Base-by-base conservation (phyloP, 2,113 vertebrate species). In the Spea multiplicata region DNA sequence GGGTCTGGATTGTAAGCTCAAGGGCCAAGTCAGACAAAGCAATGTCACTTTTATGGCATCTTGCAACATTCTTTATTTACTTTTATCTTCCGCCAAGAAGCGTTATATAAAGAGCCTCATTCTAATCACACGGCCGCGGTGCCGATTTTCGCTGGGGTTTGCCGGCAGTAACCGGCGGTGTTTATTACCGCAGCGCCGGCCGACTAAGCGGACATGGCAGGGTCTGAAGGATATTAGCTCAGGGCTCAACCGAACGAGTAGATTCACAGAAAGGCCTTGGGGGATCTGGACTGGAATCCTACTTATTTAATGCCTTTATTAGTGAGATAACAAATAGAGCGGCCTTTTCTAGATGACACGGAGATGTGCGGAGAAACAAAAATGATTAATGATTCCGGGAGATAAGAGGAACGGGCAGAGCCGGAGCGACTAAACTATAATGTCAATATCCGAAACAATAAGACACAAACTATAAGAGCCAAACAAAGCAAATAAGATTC, bases 231-330 rank as follows among this genome's bases (percentile, higher is more conserved):
- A 59, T 59, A 59, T 59, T 59, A 9, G 55, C 55, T 59, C 55
- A 59, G 50, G 10, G 55, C 10, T 12, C 9, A 13, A 59, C 55
- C 14, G 14, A 59, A 59, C 55, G 4, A 59, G 55, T 12, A 59
- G 9, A 59, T 59, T 59, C 4, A 13, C 5, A 59, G 55, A 5
- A 59, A 59, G 14, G 30, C 30, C 55, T 13, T 59, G 55, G 14
- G 55, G 55, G 55, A 59, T 59, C 10, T 4, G 55, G 5, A 4
- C 55, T 13, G 55, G 55, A 9, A 13, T 13, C 14, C 9, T 9
- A 59, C 55, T 59, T 59, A 59, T 59, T 59, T 59, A 59, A 59
- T 59, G 55, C 55, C 55, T 59, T 59, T 59, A 59, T 59, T 59
- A 59, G 55, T 59, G 55, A 59, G 55, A 59, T 59, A 59, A 59